phyloP scores from a whole-genome alignment of 1,140 invertebrate species.

The Andricus grossulariae region DNA sequence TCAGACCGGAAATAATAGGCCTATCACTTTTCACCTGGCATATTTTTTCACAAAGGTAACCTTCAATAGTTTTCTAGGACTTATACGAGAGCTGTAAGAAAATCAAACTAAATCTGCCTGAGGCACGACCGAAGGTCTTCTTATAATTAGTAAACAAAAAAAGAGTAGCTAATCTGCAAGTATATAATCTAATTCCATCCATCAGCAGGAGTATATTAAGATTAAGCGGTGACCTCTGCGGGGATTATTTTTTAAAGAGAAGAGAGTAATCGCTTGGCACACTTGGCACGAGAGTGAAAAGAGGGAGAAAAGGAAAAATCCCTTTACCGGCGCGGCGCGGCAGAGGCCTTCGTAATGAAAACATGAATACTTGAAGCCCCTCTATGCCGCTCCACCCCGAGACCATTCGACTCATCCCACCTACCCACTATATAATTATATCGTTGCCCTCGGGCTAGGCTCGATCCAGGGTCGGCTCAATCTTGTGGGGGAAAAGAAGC shows the following conservation, averaged over 20 bases:
- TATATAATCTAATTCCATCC: not conserved
- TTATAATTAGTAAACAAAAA: not conserved
- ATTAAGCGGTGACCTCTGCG: constrained; percentile 38
- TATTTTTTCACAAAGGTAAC: too few relatives aligned
- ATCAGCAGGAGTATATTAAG: not conserved
- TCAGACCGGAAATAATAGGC: too few relatives aligned
- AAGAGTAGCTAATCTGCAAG: constrained; percentile 12
- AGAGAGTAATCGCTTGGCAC: constrained; percentile 55
- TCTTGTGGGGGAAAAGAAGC: constrained; percentile 3
- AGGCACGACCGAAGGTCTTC: not conserved
- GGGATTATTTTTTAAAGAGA: constrained; percentile 56
- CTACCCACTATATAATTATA: constrained; percentile 72
- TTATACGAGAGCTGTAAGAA: too few relatives aligned
- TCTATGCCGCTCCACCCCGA: constrained; percentile 52
- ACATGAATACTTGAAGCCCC: constrained; percentile 74
- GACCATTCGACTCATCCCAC: constrained; percentile 57
- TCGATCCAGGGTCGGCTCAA: constrained; percentile 53
- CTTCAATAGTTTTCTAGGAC: too few relatives aligned
- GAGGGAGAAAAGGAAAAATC: constrained; percentile 56
- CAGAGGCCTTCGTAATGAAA: constrained; percentile 70
- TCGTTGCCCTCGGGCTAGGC: constrained; percentile 70
- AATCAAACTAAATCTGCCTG: too few relatives aligned
- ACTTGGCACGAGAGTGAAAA: constrained; percentile 47
- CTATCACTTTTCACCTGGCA: too few relatives aligned
- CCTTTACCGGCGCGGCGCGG: constrained; percentile 46